Percentiles rank a stretch among this genome's conserved stretches.
Conservation (phyloP, 2,113 vertebrate genomes). For the Gallinago jamesoni region DNA sequence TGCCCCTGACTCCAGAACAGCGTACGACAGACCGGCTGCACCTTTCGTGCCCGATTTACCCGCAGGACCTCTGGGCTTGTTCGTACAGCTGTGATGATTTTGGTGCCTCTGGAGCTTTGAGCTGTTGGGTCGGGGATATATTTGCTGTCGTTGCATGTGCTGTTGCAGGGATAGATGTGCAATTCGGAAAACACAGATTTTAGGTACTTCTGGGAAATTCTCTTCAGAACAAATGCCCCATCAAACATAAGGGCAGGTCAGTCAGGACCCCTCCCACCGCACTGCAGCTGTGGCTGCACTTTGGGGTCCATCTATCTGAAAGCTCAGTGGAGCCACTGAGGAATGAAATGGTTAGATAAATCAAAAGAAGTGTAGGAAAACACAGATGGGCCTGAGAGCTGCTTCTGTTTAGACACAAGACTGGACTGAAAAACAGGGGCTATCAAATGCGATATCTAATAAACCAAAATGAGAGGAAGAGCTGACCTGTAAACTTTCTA, state of each 20-base stretch:
- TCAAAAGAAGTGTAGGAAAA: not conserved
- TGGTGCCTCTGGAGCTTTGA: not conserved
- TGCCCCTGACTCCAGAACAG: not conserved
- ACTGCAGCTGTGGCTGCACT: not conserved
- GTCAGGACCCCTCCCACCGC: not conserved
- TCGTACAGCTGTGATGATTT: not conserved
- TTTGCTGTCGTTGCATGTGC: not conserved
- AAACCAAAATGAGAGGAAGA: not conserved
- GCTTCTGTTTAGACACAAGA: not conserved
- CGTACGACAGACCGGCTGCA: not conserved
- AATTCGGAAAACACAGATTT: not conserved
- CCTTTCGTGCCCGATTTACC: not conserved
- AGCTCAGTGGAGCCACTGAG: not conserved
- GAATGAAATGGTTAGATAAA: not conserved
- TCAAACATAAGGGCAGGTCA: not conserved
- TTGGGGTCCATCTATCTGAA: not conserved
- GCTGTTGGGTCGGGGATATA: not conserved
- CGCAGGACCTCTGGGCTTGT: not conserved
- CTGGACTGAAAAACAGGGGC: not conserved
- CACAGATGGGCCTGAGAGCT: not conserved
- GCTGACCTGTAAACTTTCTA: not conserved
- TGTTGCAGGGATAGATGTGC: not conserved
- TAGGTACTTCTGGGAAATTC: not conserved
- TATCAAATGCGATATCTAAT: not conserved
- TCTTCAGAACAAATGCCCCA: not conserved